Conservation (phyloP, 2,113 vertebrate species). For the Phoxinus phoxinus region DNA sequence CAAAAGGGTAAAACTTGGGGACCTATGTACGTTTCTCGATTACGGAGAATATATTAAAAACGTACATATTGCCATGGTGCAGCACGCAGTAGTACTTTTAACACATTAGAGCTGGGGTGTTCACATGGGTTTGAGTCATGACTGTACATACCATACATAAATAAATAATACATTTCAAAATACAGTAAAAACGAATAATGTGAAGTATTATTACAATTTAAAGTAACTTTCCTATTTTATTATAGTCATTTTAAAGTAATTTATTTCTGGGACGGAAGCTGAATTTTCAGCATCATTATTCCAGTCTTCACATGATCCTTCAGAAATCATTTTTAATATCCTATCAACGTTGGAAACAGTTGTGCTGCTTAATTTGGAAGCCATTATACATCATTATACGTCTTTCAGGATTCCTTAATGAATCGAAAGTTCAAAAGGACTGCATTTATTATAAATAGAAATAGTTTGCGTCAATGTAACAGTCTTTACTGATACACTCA, state of each 20-base stretch:
- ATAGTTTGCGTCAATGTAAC: too few relatives aligned
- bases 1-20: slow-evolving; percentile 86
- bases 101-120: neutral
- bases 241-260: neutral
- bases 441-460: too few relatives aligned
- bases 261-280: neutral
- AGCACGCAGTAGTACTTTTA: neutral
- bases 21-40: slow-evolving; percentile 91
- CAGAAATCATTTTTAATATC: neutral
- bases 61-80: neutral
- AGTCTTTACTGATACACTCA: too few relatives aligned
- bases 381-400: too few relatives aligned
- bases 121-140: neutral
- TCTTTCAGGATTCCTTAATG: too few relatives aligned
- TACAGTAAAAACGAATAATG: neutral
- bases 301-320: slow-evolving; percentile 3
- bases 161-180: neutral
- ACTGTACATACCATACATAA: neutral
- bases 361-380: too few relatives aligned
- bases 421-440: too few relatives aligned
- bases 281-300: neutral
- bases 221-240: neutral
- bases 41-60: slow-evolving; percentile 74
- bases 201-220: neutral
- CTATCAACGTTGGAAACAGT: too few relatives aligned